Evolutionary conservation across 2,888 invertebrate species (phyloP).

Genomic region (Noctua comes): DNA sequence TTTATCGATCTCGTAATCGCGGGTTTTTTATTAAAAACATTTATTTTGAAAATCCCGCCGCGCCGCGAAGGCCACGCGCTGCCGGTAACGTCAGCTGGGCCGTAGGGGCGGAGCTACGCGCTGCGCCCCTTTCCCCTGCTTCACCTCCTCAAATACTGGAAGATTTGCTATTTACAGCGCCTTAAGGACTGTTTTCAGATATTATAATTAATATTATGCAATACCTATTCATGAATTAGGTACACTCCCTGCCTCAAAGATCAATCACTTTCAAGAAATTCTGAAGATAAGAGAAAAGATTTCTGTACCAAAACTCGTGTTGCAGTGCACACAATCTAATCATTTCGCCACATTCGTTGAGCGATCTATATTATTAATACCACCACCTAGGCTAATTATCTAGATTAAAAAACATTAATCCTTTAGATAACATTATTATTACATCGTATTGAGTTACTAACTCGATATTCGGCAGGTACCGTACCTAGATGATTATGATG

Average conservation of each 20-base stretch:
- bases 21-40: too few species aligned
- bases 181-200: background rate
- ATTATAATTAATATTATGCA: background rate
- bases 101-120: too few species aligned
- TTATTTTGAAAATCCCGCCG: too few species aligned
- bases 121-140: too few species aligned
- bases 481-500: too few species aligned
- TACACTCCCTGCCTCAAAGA: background rate
- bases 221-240: background rate
- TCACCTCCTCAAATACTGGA: too few species aligned
- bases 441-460: conserved; percentile 41
- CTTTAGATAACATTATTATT: conserved; percentile 17
- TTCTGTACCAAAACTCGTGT: background rate
- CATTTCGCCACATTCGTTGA: background rate
- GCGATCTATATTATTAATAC: conserved; percentile 7
- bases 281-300: conserved; percentile 1
- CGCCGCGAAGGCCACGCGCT: too few species aligned
- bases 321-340: conserved; percentile 18
- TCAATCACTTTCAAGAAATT: conserved; percentile 7
- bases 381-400: conserved; percentile 13
- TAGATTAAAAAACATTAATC: conserved; percentile 43
- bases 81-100: too few species aligned
- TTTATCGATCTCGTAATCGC: too few species aligned
- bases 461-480: background rate
- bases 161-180: too few species aligned